Conservation (phyloP, 1,140 invertebrate genomes). For the Orussus abietinus region DNA sequence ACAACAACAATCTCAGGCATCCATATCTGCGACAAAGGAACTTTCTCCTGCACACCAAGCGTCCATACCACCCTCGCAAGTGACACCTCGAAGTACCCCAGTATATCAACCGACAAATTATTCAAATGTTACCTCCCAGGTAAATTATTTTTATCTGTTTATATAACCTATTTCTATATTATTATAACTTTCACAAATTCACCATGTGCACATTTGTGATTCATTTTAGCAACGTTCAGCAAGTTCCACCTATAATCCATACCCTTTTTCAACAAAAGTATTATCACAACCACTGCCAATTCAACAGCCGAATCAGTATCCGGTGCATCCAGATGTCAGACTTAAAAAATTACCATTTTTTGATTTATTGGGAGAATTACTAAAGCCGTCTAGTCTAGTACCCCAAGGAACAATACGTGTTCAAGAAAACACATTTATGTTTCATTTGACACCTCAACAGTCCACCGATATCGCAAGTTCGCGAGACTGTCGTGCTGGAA, state of each 20-base stretch:
- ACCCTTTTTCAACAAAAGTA: constrained; percentile 40
- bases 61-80: constrained; percentile 43
- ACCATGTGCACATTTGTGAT: constrained; percentile 10
- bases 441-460: constrained; percentile 89
- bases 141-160: constrained; percentile 17
- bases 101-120: constrained; percentile 40
- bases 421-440: constrained; percentile 82
- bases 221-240: constrained; percentile 33
- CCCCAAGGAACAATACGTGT: constrained; percentile 70
- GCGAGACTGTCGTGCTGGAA: constrained; percentile 66
- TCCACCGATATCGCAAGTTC: constrained; percentile 82
- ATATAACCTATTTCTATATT: neutral
- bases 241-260: constrained; percentile 36
- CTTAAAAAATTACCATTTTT: constrained; percentile 91
- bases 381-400: constrained; percentile 85
- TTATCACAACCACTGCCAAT: constrained; percentile 37
- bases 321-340: constrained; percentile 86
- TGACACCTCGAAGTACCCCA: constrained; percentile 30
- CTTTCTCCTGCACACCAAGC: constrained; percentile 50
- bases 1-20: constrained; percentile 37
- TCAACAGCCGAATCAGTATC: constrained; percentile 53
- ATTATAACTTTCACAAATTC: neutral
- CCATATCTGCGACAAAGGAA: constrained; percentile 37
- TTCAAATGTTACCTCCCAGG: constrained; percentile 37
- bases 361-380: constrained; percentile 79